Base-by-base conservation (phyloP, 2,888 invertebrate species). In the Ephialtes manifestator region DNA sequence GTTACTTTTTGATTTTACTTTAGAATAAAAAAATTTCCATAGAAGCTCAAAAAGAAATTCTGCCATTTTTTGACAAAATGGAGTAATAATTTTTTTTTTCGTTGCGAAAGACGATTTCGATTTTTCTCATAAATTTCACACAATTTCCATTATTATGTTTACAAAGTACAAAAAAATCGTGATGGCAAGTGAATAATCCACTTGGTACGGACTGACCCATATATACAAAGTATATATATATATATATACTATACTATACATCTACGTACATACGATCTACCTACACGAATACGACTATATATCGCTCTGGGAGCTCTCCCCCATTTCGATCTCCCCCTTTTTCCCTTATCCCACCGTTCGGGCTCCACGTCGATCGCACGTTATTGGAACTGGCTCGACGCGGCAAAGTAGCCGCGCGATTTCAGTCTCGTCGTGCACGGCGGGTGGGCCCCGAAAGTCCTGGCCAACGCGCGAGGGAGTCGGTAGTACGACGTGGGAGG, bases 341-440 rank as follows among this genome's bases (percentile, higher is more conserved):
- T 70, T 60, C 72, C 35, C 63, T 51, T 72, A 60, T 72, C 76
- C 67, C 35, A 35, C 46, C 58, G 71, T 70, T 48, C 68, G 83
- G 81, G 83, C 78, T 84, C 35, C 81, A 81, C 84, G 85, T 84
- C 87, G 87, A 85, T 87, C 83, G 81, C 82, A 81, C 85, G 76
- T 84, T 85, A 85, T 85, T 85, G 84, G 84, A 81, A 85, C 74
- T 70, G 75, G 68, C 87, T 78, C 72, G 83, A 82, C 87, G 85
- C 75, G 78, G 70, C 79, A 75, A 79, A 83, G 68, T 81, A 85
- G 80, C 85, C 83, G 71, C 77, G 71, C 83, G 81, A 83, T 86
- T 84, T 86, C 80, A 70, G 84, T 85, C 87, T 87, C 85, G 79
- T 87, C 87, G 87, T 88, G 88, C 87, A 88, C 90, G 89, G 88